Conservation (phyloP, 64 coral and sea anemone species). For the Porites australiensis region DNA sequence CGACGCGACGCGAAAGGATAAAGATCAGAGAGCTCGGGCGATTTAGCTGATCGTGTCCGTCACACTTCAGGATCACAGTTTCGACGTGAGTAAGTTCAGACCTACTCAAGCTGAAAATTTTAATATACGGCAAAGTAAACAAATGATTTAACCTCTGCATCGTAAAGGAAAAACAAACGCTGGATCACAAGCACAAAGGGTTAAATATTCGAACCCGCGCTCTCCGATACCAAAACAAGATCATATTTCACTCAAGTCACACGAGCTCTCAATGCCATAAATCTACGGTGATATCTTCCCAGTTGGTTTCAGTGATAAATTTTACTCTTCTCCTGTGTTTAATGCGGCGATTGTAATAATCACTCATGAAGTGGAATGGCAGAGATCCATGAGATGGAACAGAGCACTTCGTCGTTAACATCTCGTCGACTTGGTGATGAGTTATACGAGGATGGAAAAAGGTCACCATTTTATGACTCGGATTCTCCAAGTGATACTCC, state of each 20-base stretch:
- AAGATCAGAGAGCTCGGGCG: not conserved
- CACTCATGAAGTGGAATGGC: constrained; percentile 19
- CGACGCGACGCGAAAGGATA: not conserved
- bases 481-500: constrained; percentile 60
- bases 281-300: not conserved
- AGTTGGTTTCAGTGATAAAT: constrained; percentile 14
- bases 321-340: not conserved
- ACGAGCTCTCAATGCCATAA: not conserved
- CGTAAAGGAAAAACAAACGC: constrained; percentile 2
- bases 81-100: not conserved
- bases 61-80: constrained; percentile 16
- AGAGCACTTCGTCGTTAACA: not conserved
- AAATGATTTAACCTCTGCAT: constrained; percentile 29
- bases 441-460: not conserved
- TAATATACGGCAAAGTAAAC: constrained; percentile 15
- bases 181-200: not conserved
- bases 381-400: constrained; percentile 48
- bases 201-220: not conserved
- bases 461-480: constrained; percentile 53
- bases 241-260: not conserved
- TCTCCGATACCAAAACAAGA: not conserved
- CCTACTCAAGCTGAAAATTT: constrained; percentile 37
- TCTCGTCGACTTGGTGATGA: not conserved
- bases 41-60: not conserved
- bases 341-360: constrained; percentile 30